These are phyloP conservation scores for Sylvia atricapilla DNA, from an alignment of 2,113 vertebrate genomes.

Conservation along the genomic window DNA sequence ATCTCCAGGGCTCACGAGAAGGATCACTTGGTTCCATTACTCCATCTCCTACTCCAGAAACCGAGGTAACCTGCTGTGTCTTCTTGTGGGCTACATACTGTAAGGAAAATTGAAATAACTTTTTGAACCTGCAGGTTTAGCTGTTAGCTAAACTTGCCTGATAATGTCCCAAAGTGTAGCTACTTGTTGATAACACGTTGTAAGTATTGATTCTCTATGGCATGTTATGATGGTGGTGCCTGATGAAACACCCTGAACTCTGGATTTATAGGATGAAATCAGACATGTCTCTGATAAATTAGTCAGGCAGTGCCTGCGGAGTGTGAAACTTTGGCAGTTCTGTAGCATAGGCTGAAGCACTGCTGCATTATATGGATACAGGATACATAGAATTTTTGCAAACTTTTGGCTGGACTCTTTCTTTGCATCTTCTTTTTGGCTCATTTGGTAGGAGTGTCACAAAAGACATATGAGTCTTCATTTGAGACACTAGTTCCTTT, in stretches of 20 bases:
- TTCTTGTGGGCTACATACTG: not conserved
- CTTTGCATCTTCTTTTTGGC: not conserved
- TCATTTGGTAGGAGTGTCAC: not conserved
- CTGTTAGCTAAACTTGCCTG: not conserved
- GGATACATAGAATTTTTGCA: slow-evolving; percentile 25
- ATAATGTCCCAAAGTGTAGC: not conserved
- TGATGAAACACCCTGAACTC: not conserved
- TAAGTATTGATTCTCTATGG: not conserved
- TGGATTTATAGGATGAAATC: not conserved
- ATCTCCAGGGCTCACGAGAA: slow-evolving; percentile 77
- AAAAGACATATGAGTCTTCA: not conserved
- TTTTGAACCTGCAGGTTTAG: slow-evolving; percentile 1
- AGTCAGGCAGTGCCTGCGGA: not conserved
- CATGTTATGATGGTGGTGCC: slow-evolving; percentile 4
- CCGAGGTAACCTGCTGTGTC: slow-evolving; percentile 78
- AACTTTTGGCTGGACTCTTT: not conserved
- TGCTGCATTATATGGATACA: not conserved
- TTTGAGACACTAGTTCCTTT: not conserved
- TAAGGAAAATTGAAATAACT: not conserved
- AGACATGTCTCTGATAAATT: not conserved
- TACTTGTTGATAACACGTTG: not conserved
- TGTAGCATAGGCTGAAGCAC: not conserved
- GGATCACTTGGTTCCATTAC: slow-evolving; percentile 88
- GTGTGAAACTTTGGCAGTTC: not conserved
- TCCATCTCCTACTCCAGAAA: slow-evolving; percentile 90